Evolutionary conservation across 2,888 invertebrate genomes (phyloP), one percentile per base, ranked within the genome.

Genomic region (Plebejus anna): DNA sequence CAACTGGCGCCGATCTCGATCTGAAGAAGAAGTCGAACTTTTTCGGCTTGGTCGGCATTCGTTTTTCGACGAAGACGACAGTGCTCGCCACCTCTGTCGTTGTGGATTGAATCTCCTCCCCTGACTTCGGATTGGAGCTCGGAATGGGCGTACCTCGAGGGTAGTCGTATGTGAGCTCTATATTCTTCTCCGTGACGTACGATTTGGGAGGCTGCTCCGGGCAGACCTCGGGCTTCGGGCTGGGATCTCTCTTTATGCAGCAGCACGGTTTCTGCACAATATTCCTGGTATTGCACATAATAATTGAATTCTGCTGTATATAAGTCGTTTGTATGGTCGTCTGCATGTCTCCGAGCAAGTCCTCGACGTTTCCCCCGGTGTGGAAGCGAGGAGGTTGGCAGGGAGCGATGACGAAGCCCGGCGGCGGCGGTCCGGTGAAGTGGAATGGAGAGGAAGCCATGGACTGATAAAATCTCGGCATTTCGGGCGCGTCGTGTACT

Each of bases 311-410:
- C 79, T 94, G 92, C 81, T 94, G 92, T 76, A 94, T 93, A 80
- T 85, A 90, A 0, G 93, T 93, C 2, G 93, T 91, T 78, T 92
- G 92, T 80, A 92, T 89, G 0, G 88, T 85, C 1, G 95, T 94
- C 84, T 96, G 96, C 6, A 96, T 96, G 79, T 96, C 96, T 78
- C 96, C 95, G 0, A 96, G 88, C 70, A 96, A 88, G 79, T 96
- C 95, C 81, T 96, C 96, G 66, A 96, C 89, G 83, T 96, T 96
- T 0, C 96, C 96, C 13, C 95, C 95, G 38, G 94, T 95, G 82
- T 91, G 91, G 85, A 94, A 94, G 66, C 90, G 86, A 76, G 89
- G 90, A 0, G 89, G 82, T 82, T 89, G 90, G 82, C 89, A 91
- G 1, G 92, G 90, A 38, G 89, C 89, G 38, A 91, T 84, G 61